Evolutionary conservation across 2,888 invertebrate genomes (phyloP), one percentile per base, ranked within the genome.

Genomic region (Philereme transversata): DNA sequence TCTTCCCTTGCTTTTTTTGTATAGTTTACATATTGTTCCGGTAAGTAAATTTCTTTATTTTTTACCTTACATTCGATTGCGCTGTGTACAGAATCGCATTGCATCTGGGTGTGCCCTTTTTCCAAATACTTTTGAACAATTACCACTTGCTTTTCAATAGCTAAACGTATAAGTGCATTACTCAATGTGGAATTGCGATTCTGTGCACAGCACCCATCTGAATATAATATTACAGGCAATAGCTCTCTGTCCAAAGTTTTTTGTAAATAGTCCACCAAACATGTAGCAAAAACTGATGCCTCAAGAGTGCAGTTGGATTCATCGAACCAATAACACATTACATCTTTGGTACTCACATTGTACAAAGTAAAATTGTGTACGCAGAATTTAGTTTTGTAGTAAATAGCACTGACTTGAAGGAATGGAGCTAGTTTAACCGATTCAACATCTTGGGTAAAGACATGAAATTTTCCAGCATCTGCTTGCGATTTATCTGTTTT

Each of bases 371-470:
- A 74, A 64, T 74, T 74, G 60, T 75, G 72, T 5, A 70, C 68
- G 47, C 69, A 69, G 36, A 74, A 48, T 64, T 76, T 73, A n/a
- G 71, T 76, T 63, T 73, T 73, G 51, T 62, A 74, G 34, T 74
- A 73, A 51, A 75, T 5, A 4, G 72, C 73, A 67, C 71, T 72
- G 8, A 71, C 71, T 61, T 70, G 68, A 50, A 74, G 60, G 60
- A 60, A 60, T n/a, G 74, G 73, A 33, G 56, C 55, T 50, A 73
- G 60, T 68, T 73, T 71, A 36, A 75, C 73, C 7, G 71, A 60
- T 64, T 73, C 48, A 43, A 75, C 60, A 64, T 75, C 73, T 52
- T 68, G 67, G 59, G 71, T 71, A 50, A 71, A 70, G 1, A 72
- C 71, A 49, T 72, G 69, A 62, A 62, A 65, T 45, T 45, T 58